phyloP scores from a whole-genome alignment of 2,888 invertebrate genomes.

The Diloba caeruleocephala region DNA sequence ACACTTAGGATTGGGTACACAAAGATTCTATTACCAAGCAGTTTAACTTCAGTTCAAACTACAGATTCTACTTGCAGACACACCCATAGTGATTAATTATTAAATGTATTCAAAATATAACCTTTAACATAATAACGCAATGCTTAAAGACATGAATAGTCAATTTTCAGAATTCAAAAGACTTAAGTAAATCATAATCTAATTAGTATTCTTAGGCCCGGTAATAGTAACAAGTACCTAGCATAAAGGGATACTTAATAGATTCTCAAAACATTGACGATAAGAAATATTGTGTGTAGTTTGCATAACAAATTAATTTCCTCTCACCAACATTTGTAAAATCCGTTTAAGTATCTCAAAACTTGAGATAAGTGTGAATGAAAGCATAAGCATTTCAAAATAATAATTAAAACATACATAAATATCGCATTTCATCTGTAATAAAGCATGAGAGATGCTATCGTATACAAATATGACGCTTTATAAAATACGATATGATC shows the following conservation, averaged over 20 bases:
- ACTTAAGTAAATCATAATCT: conserved; percentile 25
- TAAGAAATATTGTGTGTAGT: no score
- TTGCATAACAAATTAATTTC: no score
- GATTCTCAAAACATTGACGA: no score
- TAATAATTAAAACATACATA: conserved; percentile 24
- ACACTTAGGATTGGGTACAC: conserved; percentile 39
- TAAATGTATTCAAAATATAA: conserved; percentile 4
- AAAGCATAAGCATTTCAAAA: conserved; percentile 13
- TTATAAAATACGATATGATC: conserved; percentile 46
- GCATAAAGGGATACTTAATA: no score
- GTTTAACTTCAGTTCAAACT: conserved; percentile 11
- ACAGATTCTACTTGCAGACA: conserved; percentile 6
- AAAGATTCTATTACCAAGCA: conserved; percentile 10
- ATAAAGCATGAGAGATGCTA: conserved; percentile 24
- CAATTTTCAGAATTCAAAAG: conserved; percentile 6
- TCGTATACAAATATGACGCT: conserved; percentile 39
- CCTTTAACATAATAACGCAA: conserved; percentile 10
- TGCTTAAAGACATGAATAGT: conserved; percentile 17
- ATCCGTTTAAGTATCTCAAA: no score
- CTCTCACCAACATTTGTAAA: no score
- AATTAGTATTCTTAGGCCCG: conserved; percentile 32
- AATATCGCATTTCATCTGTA: conserved; percentile 13
- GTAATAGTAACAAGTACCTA: no score
- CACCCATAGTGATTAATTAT: conserved; percentile 23
- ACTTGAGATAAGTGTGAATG: no score